Base-by-base conservation (phyloP, 2,888 invertebrate species). In the Onchidella celtica region DNA sequence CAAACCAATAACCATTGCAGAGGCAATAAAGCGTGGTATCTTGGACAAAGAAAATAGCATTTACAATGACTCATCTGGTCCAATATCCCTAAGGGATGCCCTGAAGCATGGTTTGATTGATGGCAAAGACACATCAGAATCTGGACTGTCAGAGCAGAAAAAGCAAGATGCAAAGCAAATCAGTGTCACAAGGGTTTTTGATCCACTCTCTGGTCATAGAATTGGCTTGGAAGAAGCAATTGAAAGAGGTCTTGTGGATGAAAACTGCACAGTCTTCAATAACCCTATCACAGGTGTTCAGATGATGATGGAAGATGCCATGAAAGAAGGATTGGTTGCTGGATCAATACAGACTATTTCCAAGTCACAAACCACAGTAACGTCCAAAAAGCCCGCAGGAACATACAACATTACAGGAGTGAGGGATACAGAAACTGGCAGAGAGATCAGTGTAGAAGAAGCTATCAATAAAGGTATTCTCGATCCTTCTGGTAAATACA, bases 381-480 rank as follows among this genome's bases (percentile, higher is more conserved):
- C 86, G 17, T 85, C 87, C 3, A 86, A 88, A 57, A 87, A 86
- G 84, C 82, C 89, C 34, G 85, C 85, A n/a, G 85, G 85, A 14
- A 89, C 89, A 38, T 89, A 87, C 81, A 89, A 88, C 81, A 88
- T 91, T 17, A 86, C 86, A 47, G 85, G 85, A 61, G 88, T 98
- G 86, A 95, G 95, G 69, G 97, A 98, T 89, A 97, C 97, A 0
- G 95, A 96, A 82, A 96, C 96, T 88, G 95, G 96, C 87, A 94
- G 95, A 11, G 96, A 96, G 90, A 85, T 97, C 61, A 96, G 96
- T 83, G 95, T 99, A 85, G 94, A 97, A 84, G 97, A 98, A 93
- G 97, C 98, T 0, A 96, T 98, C 83, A 95, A 96, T 32, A 95
- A 95, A 27, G 98, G 98, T 32, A 96, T 98, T 27, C 94, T 99